Percentiles rank a stretch among this genome's conserved stretches.
Conservation (phyloP, 1,140 invertebrate species). For the Maconellicoccus hirsutus region DNA sequence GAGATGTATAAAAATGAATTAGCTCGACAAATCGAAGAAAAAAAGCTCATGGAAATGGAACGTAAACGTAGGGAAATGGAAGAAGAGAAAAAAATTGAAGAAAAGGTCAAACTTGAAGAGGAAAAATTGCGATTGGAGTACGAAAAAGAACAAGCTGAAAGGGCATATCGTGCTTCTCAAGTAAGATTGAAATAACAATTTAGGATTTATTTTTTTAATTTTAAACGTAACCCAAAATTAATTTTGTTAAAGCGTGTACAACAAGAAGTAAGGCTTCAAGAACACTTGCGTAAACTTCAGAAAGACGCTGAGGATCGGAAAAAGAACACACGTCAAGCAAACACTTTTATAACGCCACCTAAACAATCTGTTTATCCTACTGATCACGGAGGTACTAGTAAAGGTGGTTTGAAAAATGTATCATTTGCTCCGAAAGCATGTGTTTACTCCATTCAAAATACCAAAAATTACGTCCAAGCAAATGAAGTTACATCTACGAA, state of each 20-base stretch:
- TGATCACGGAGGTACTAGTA: background rate
- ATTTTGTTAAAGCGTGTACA: background rate
- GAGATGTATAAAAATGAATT: background rate
- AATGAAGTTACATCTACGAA: background rate
- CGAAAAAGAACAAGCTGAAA: background rate
- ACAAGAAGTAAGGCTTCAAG: background rate
- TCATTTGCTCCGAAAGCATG: background rate
- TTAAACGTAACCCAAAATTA: no score
- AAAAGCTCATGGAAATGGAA: background rate
- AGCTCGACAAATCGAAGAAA: slow-evolving; percentile 3
- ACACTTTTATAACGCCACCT: no score
- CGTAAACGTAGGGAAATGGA: background rate
- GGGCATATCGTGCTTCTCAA: background rate
- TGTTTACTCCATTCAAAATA: background rate
- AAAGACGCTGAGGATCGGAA: background rate
- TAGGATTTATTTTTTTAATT: no score
- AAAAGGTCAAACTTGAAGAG: background rate
- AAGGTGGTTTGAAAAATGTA: background rate
- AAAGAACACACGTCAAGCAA: background rate
- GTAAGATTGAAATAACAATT: background rate
- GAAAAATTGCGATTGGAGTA: background rate
- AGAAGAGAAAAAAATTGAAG: background rate
- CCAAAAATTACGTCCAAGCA: background rate
- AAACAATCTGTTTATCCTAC: background rate
- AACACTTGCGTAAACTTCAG: background rate